These are phyloP conservation scores for Gisinianus flammeolus DNA, from an alignment of 2,888 invertebrate species.

Conservation along the genomic window DNA sequence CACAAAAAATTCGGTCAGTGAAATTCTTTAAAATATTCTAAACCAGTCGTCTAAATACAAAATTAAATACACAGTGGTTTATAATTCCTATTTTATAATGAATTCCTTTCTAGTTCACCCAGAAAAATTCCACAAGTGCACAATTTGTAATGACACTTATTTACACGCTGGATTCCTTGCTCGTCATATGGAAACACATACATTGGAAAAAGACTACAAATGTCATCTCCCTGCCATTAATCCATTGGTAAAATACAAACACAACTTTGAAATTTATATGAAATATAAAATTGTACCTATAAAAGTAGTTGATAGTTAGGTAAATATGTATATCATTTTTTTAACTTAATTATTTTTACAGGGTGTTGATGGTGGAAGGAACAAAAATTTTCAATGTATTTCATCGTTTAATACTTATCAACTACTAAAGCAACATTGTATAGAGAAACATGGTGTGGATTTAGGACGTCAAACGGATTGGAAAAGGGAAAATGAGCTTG, in stretches of 20 bases:
- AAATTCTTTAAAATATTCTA: neutral
- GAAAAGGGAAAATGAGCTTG: conserved; percentile 35
- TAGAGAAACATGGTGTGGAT: conserved; percentile 37
- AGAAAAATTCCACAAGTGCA: conserved; percentile 35
- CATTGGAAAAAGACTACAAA: conserved; percentile 29
- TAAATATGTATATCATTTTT: no score
- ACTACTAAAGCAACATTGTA: conserved; percentile 26
- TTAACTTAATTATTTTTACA: no score
- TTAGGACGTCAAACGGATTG: conserved; percentile 38
- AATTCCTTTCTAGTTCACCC: conserved; percentile 19
- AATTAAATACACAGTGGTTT: neutral
- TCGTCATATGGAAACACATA: conserved; percentile 39
- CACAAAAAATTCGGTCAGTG: conserved; percentile 22
- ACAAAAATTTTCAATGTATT: conserved; percentile 18
- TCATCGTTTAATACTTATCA: conserved; percentile 40
- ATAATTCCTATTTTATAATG: neutral
- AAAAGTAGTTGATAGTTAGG: no score
- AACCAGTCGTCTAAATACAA: neutral
- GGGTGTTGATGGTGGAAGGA: no score
- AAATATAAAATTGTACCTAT: no score
- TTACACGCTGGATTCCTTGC: conserved; percentile 37
- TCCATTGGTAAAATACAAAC: no score
- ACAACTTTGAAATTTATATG: no score
- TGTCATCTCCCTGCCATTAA: no score
- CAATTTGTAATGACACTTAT: conserved; percentile 35